phyloP scores from a whole-genome alignment of 92 coral and sea anemone genomes.

The Pocillopora grandis region DNA sequence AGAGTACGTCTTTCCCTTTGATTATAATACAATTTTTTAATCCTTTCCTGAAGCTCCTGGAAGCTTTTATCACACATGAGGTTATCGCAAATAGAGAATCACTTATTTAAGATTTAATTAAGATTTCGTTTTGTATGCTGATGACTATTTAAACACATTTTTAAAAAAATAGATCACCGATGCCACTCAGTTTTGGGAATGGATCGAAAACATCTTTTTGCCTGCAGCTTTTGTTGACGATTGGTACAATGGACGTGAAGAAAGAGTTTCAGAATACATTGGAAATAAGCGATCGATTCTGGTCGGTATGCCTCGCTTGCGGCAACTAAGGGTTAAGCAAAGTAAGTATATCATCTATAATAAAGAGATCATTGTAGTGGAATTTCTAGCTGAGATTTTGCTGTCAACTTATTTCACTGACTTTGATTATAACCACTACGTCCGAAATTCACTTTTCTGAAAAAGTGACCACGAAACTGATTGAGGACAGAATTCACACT shows the following conservation, averaged over 20 bases:
- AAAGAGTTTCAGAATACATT: slow-evolving; percentile 18
- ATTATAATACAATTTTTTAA: too few species aligned
- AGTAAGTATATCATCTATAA: not conserved
- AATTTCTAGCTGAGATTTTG: not conserved
- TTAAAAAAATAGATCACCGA: not conserved
- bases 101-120: too few species aligned
- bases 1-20: too few species aligned
- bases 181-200: slow-evolving; percentile 1
- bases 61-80: too few species aligned
- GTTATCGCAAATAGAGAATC: too few species aligned
- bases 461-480: too few species aligned
- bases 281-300: slow-evolving; percentile 17
- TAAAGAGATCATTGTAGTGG: not conserved
- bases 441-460: too few species aligned
- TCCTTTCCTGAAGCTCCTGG: too few species aligned
- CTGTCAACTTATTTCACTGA: too few species aligned
- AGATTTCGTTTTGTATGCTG: too few species aligned
- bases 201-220: slow-evolving; percentile 1
- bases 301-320: slow-evolving; percentile 27
- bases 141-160: not conserved
- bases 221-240: not conserved
- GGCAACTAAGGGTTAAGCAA: slow-evolving; percentile 17
- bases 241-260: slow-evolving; percentile 24
- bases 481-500: too few species aligned
- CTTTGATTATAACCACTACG: too few species aligned